Evolutionary conservation across 2,797 vertebrate genomes (phyloP), one percentile per base, ranked within the genome.

Genomic region (Enteromius trimaculatus): DNA sequence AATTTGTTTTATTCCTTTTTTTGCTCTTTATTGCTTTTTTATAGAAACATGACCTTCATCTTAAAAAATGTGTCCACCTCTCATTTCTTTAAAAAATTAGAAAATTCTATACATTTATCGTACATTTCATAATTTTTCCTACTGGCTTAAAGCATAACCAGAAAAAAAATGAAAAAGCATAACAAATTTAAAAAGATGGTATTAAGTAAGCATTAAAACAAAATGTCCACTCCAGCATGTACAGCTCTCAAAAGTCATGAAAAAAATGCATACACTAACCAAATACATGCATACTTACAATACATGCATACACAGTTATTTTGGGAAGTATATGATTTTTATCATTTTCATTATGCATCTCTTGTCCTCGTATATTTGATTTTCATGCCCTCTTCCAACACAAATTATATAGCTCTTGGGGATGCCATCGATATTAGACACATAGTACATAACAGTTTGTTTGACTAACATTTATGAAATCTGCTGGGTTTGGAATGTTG

Each of bases 241-340:
- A 89, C 86, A 93, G 88, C 65, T 89, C 89, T 89, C 86, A 89
- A 91, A 89, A 75, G 72, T 86, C 71, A 55, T 14, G 77, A 81
- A 91, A 84, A 80, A 89, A 90, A 90, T 87, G 86, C 91, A 92
- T 91, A 91, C 86, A 85, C 90, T 92, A 92, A 88, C 76, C 90
- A 87, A 93, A 93, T 90, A 92, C 95, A 94, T 96, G 95, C 95
- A 93, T 92, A 94, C 93, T 88, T 92, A 94, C 92, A 90, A 88
- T 92, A 95, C 91, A 95, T 95, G 95, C 95, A 92, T 93, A 94
- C 92, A 91, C 90, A 92, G 89, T 92, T 90, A 88, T 89, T 92
- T 91, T 89, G 91, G 92, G 92, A 92, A 93, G 86, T 92, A 88
- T 87, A 92, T 91, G 87, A 88, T 91, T 92, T 49, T 34, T 14